Conservation (phyloP, 2,113 vertebrate genomes). For the Sterna hirundo region DNA sequence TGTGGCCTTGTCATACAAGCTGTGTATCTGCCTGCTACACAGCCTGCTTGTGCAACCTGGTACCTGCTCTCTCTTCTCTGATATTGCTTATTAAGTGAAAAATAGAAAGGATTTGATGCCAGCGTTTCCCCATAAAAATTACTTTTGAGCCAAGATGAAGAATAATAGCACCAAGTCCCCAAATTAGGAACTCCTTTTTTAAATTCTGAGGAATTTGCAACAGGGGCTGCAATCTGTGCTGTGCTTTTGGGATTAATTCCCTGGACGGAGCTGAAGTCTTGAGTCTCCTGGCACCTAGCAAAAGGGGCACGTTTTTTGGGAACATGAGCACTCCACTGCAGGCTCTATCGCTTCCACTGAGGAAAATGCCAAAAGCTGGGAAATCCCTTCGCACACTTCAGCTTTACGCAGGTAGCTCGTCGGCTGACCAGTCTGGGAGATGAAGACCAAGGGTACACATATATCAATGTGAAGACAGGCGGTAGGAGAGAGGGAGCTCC, state of each 20-base stretch:
- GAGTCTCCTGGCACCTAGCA: neutral
- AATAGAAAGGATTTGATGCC: neutral
- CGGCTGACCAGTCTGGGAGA: neutral
- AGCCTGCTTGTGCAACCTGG: neutral
- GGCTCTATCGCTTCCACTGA: accelerated
- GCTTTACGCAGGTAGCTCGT: neutral
- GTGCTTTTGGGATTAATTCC: neutral
- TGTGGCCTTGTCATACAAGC: accelerated
- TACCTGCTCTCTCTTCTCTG: neutral
- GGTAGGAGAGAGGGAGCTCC: neutral
- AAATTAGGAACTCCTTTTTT: neutral
- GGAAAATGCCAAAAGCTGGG: neutral
- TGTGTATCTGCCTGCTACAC: neutral
- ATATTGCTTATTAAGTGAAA: neutral
- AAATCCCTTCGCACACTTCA: neutral
- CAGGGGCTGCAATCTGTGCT: neutral
- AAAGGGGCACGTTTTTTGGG: neutral
- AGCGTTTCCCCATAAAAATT: neutral
- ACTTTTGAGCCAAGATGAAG: neutral
- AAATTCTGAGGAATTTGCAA: neutral
- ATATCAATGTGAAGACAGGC: neutral
- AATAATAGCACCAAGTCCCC: neutral
- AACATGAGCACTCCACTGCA: neutral
- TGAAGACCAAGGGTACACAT: neutral
- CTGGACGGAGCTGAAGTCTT: neutral